Evolutionary conservation across 2,113 vertebrate genomes (phyloP), one percentile per base, ranked within the genome.

Genomic region (Bagarius yarrelli): DNA sequence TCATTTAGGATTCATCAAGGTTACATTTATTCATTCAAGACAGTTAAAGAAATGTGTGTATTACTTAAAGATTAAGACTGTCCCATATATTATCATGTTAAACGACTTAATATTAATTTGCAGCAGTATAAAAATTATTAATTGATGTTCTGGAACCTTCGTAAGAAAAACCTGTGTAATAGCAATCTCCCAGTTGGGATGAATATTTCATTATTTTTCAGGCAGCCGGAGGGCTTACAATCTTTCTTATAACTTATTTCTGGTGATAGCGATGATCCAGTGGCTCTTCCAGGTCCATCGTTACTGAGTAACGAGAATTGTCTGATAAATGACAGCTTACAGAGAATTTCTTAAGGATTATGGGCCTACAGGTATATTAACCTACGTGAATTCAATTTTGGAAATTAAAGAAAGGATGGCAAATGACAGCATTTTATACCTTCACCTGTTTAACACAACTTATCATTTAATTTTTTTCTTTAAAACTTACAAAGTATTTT

Each of bases 261-360:
- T 32, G 70, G 50, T 27, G 55, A 27, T 13, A 19, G 50, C 0
- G 27, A 52, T 30, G 47, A 50, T 53, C 27, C 50, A 53, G 16
- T 6, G 12, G 27, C 27, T 55, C 19, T 19, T 55, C 27, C 27
- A 53, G 19, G 47, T 72, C 69, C 47, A 72, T 72, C 47, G 18
- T 55, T 18, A 55, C 27, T 55, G 50, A 81, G 66, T 59, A 47
- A 78, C n/a, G 64, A 71, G 55, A 56, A 66, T 80, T 4, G 27
- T 52, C 19, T 57, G 40, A 67, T 72, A 66, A 80, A 14, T 72
- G 67, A 72, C 56, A 80, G 78, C 55, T 80, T 72, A 69, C 27
- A 18, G 67, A 59, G 55, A 72, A 61, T 80, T 72, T 72, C 60
- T 52, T 44, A 15, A 19, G 56, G 56, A 71, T 80, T 80, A 80